Evolutionary conservation across 2,888 invertebrate species (phyloP).

Genomic region (Stenodera caucasica): DNA sequence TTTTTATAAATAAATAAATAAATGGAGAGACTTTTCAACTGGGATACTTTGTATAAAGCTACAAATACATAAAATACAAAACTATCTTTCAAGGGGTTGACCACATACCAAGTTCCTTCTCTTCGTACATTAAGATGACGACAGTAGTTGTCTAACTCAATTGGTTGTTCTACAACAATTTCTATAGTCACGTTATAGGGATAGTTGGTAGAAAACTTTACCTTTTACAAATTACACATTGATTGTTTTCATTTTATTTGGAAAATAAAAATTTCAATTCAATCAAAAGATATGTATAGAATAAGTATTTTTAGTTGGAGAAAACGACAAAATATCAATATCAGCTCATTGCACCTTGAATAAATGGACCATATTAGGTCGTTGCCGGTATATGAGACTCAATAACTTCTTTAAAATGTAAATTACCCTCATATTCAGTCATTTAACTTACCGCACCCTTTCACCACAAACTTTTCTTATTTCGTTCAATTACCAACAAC

Average conservation of each 20-base stretch:
- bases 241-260: no score
- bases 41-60: no score
- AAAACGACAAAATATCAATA: slow-evolving; percentile 35
- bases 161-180: slow-evolving; percentile 2
- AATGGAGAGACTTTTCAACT: background rate
- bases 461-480: slow-evolving; percentile 3
- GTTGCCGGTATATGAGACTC: slow-evolving; percentile 37
- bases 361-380: slow-evolving; percentile 30
- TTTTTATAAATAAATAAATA: no score
- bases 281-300: no score
- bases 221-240: no score
- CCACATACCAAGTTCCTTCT: background rate
- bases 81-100: slow-evolving; percentile 6
- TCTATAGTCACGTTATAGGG: background rate
- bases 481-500: background rate
- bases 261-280: no score
- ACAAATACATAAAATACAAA: background rate
- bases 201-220: background rate
- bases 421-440: slow-evolving; percentile 45
- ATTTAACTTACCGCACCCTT: slow-evolving; percentile 21
- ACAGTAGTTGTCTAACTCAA: background rate
- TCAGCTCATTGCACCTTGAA: slow-evolving; percentile 41
- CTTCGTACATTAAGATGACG: background rate
- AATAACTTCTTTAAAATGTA: slow-evolving; percentile 52
- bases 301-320: no score